Evolutionary conservation across 2,113 vertebrate genomes (phyloP), one percentile per base, ranked within the genome.

Genomic region (Danionella cerebrum): DNA sequence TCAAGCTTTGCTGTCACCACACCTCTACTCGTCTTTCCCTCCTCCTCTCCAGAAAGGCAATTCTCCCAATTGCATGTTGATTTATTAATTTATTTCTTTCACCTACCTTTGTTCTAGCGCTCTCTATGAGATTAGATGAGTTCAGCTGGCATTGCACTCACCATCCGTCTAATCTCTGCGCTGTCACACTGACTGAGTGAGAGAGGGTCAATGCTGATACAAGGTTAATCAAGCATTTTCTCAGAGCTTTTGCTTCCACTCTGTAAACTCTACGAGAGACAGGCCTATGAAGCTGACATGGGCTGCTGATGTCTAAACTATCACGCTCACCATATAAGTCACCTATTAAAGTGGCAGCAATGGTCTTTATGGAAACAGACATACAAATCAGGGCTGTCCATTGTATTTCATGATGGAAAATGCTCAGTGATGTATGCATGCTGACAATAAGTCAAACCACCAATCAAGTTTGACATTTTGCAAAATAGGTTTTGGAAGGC

Each of bases 151-250:
- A 51, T 41, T 47, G 41, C 16, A 31, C 14, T 54, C 9, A 4
- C 35, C 45, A 31, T 54, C 14, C 27, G 19, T 52, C 24, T 72
- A 52, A 69, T 74, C 71, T 63, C 33, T 38, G 21, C 18, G 5
- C 54, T 58, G 51, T 52, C 51, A 19, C 38, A 50, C 55, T 65
- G 31, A 53, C 14, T 38, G 51, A 67, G 36, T 11, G 54, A 29
- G 21, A 47, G 38, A 29, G 48, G 57, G 31, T 52, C 27, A 65
- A 25, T 29, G 33, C 57, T 44, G 52, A 48, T 58, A 55, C 47
- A 69, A 75, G 64, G 73, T 71, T 71, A 70, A 70, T 73, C 54
- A 71, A 65, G 25, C 42, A 39, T 70, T 54, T 72, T 51, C 22
- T 59, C 55, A 45, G 64, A 53, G 48, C 24, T 41, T 5, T 66